phyloP scores from a whole-genome alignment of 2,888 invertebrate species.

The Odontocolon sp. region DNA sequence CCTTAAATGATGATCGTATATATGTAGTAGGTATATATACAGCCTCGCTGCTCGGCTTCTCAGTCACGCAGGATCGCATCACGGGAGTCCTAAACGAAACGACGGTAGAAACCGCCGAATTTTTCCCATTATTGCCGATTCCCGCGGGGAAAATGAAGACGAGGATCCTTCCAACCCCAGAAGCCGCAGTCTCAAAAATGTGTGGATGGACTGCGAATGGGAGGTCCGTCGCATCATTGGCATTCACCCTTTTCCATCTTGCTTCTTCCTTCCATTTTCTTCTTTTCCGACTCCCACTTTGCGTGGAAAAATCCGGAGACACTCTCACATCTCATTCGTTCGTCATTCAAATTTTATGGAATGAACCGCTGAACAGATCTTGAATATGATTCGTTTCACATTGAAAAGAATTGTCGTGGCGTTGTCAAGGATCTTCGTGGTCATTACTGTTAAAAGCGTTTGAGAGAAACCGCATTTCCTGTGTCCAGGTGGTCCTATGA shows the following conservation, averaged over 20 bases:
- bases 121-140: slow-evolving; percentile 56
- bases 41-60: not conserved
- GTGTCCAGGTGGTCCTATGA: slow-evolving; percentile 29
- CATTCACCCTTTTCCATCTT: slow-evolving; percentile 39
- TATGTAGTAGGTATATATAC: slow-evolving; percentile 16
- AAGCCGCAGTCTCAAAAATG: slow-evolving; percentile 20
- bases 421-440: slow-evolving; percentile 30
- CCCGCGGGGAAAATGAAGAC: slow-evolving; percentile 47
- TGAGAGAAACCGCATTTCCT: not conserved
- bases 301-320: slow-evolving; percentile 11
- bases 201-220: slow-evolving; percentile 28
- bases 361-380: slow-evolving; percentile 7
- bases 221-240: slow-evolving; percentile 36
- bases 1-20: slow-evolving; percentile 47
- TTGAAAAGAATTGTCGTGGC: slow-evolving; percentile 55
- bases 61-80: slow-evolving; percentile 35
- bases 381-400: slow-evolving; percentile 57
- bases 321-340: slow-evolving; percentile 32
- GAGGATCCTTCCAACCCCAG: slow-evolving; percentile 9
- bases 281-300: slow-evolving; percentile 3
- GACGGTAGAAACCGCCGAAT: slow-evolving; percentile 47
- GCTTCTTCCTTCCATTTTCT: not conserved
- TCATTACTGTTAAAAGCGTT: not conserved
- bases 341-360: slow-evolving; percentile 35
- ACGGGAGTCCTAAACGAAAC: slow-evolving; percentile 26